Base-by-base conservation (phyloP, 2,888 invertebrate species). In the Epirrita christyi region DNA sequence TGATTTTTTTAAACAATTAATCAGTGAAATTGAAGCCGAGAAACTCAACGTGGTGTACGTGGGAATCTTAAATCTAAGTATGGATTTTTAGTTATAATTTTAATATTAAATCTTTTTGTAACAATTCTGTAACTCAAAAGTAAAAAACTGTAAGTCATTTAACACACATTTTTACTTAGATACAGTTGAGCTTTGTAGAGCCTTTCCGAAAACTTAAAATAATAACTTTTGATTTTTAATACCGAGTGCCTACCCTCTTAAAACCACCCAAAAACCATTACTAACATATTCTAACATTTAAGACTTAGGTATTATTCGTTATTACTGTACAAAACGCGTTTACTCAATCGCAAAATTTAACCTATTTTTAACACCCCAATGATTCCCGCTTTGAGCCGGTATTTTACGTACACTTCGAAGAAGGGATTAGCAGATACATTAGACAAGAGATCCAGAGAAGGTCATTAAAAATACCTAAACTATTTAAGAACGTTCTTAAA, bases 321-420 rank as follows among this genome's bases (percentile, higher is more conserved):
- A 83, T 86, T 74, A 87, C 90, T 91, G 91, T 92, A 91, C 91
- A 91, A 90, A 90, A 89, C 85, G 85, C 83, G 86, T 83, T 86
- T 87, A 85, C 68, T 78, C 81, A 77, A 77, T 80, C 82, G 80
- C 86, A 86, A 86, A 85, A 86, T 88, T 90, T 90, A 83, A 81
- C 82, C 86, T 89, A 88, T 79, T 67, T 71, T 72, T 76, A 76
- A 75, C 73, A 73, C 38, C 56, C 70, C 73, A 72, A 72, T 67
- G 64, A 61, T 67, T 67, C 79, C 77, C 70, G 83, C 87, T 87
- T 88, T 78, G 70, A 88, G 88, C 86, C 83, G 82, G 81, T 71
- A 70, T 73, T 75, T 78, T 87, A 92, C 91, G 91, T 91, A 91
- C 91, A 88, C 76, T 81, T 86, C 80, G 73, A 80, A 79, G 88